Evolutionary conservation across 2,888 invertebrate genomes (phyloP), one percentile per base, ranked within the genome.

Genomic region (Drosophila paranaensis): DNA sequence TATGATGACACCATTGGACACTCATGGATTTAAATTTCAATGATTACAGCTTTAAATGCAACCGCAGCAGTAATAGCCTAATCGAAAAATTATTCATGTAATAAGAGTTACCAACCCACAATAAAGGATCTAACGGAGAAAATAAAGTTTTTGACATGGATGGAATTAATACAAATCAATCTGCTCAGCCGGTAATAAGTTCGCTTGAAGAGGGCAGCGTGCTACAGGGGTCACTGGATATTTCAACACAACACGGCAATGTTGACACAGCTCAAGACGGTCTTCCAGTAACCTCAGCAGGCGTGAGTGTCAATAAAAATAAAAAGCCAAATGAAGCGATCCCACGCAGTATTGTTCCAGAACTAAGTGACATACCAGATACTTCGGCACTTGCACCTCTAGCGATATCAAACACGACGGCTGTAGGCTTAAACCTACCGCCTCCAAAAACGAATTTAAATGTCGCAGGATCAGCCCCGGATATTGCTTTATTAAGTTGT

Each of bases 371-470:
- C 37, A 37, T 57, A 10, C 25, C 63, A 62, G 42, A 58, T 27
- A 30, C 48, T 20, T 45, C 68, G 39, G 37, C 55, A 16, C 43
- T 51, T 6, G 50, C 67, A 33, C 45, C 57, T 37, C 25, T 69
- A 63, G 53, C 71, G 30, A 55, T 69, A 48, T 43, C 55, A 60
- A 70, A 37, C 33, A 63, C 62, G 46, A 50, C 62, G 14, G 20
- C 58, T 3, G 57, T 53, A n/a, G 48, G 61, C 8, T 50, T 81
- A 14, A 82, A 83, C 65, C 71, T 90, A 54, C 90, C 90, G 14
- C 90, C 90, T 25, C 90, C 90, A n/a, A 79, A 88, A 33, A 81
- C 88, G 13, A 86, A 83, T 63, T 50, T 81, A 30, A 37, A 60
- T 73, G 37, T 70, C 51, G 27, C 51, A 5, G 50, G 48, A 40